These are phyloP conservation scores for Acromyrmex echinatior DNA, from an alignment of 1,140 invertebrate species.

Conservation along the genomic window DNA sequence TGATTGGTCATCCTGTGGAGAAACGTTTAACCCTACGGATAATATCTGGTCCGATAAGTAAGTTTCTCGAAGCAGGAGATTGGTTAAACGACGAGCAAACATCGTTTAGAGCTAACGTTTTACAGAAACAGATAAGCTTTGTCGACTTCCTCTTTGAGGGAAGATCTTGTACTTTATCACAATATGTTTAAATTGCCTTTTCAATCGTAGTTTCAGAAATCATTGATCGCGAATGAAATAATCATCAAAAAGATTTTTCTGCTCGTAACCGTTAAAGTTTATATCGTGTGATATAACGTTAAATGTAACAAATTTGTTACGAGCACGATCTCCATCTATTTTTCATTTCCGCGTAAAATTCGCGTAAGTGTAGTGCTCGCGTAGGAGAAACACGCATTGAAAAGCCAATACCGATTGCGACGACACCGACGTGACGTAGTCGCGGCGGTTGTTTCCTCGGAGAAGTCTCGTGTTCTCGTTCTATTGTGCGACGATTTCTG, in stretches of 20 bases:
- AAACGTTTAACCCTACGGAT: slow-evolving; percentile 22
- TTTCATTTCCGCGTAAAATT: slow-evolving; percentile 17
- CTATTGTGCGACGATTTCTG: slow-evolving; percentile 77
- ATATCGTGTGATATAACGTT: not conserved
- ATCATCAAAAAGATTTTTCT: not conserved
- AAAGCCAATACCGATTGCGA: slow-evolving; percentile 53
- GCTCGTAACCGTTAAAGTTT: too few species aligned
- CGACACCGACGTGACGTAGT: slow-evolving; percentile 52
- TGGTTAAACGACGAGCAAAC: not conserved
- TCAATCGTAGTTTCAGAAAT: not conserved
- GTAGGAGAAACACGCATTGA: not conserved
- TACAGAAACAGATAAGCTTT: not conserved
- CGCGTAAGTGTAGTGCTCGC: not conserved
- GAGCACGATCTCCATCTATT: slow-evolving; percentile 23
- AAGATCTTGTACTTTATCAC: not conserved
- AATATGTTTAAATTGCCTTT: too few species aligned
- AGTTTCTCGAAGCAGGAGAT: not conserved
- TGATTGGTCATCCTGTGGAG: slow-evolving; percentile 7
- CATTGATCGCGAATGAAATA: not conserved
- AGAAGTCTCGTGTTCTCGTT: slow-evolving; percentile 65
- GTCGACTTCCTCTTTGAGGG: not conserved
- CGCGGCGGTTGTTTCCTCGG: slow-evolving; percentile 60
- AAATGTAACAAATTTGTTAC: slow-evolving; percentile 31
- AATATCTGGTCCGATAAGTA: slow-evolving; percentile 16
- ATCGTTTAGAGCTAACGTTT: slow-evolving; percentile 15